Percentiles rank a stretch among this genome's conserved stretches.
Conservation (phyloP, 2,113 vertebrate genomes). For the Eptatretus burgeri region DNA sequence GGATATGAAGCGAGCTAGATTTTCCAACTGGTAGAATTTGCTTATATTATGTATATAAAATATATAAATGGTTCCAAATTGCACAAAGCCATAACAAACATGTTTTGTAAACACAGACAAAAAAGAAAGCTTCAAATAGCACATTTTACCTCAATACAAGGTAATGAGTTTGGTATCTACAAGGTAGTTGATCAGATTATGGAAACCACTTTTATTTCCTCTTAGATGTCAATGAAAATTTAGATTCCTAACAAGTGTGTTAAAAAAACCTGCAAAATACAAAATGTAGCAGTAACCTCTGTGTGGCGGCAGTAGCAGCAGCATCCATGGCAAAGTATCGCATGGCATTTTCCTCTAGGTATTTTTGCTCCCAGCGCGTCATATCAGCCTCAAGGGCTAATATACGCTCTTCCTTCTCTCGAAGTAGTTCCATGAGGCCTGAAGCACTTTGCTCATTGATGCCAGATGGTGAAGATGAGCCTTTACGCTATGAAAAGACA, state of each 20-base stretch:
- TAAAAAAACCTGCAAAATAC: not conserved
- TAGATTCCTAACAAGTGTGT: not conserved
- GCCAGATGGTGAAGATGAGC: no score
- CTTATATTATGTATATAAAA: no score
- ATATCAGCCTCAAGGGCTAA: slow-evolving; percentile 81
- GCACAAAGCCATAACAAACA: not conserved
- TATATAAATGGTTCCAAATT: no score
- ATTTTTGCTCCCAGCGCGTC: slow-evolving; percentile 97
- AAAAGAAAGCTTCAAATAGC: not conserved
- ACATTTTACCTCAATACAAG: not conserved
- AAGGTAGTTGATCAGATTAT: not conserved
- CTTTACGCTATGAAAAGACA: no score
- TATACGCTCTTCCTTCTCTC: slow-evolving; percentile 63
- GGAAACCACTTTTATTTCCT: not conserved
- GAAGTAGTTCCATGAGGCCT: slow-evolving; percentile 35
- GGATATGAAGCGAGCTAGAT: no score
- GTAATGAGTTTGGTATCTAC: not conserved
- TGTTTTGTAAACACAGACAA: not conserved
- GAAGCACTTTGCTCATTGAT: slow-evolving; percentile 20
- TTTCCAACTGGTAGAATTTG: no score
- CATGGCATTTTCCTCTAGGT: slow-evolving; percentile 86
- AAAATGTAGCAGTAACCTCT: slow-evolving; percentile 20
- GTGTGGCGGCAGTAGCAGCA: slow-evolving; percentile 56
- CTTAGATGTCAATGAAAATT: not conserved
- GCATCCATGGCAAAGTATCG: slow-evolving; percentile 91